These are phyloP conservation scores for Lacerta agilis DNA, from an alignment of 2,797 vertebrate genomes.

Conservation along the genomic window DNA sequence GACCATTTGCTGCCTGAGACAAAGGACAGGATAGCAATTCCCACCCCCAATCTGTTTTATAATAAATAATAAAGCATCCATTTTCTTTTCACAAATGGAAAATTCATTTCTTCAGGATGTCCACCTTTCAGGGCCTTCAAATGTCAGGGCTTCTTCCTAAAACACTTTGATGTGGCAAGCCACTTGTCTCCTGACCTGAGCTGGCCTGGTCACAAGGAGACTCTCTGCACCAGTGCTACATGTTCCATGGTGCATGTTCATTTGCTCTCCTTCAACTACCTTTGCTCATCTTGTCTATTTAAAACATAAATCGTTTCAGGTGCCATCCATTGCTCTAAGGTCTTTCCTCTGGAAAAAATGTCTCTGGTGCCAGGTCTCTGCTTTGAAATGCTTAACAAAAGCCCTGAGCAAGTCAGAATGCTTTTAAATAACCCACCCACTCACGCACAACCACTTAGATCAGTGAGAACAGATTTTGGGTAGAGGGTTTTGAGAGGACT, in stretches of 20 bases:
- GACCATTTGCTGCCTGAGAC: too few species aligned
- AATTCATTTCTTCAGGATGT: not conserved
- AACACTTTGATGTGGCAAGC: not conserved
- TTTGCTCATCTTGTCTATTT: not conserved
- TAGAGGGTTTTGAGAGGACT: not conserved
- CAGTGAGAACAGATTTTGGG: not conserved
- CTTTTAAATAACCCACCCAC: not conserved
- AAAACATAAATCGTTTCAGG: not conserved
- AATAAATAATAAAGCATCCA: not conserved
- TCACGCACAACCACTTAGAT: not conserved
- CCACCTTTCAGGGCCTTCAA: not conserved
- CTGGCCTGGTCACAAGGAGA: not conserved
- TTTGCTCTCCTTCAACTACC: not conserved
- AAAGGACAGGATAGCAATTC: too few species aligned
- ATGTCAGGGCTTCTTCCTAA: not conserved
- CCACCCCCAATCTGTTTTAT: too few species aligned
- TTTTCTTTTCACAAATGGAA: not conserved
- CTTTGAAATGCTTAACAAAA: constrained; percentile 1
- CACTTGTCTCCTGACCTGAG: not conserved
- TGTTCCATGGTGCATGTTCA: not conserved
- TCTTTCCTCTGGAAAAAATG: not conserved
- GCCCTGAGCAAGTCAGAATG: not conserved
- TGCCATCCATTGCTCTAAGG: not conserved
- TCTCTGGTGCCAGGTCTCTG: not conserved
- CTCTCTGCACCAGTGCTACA: not conserved